Percentiles rank a stretch among this genome's conserved stretches.
These are phyloP conservation scores for Pristionchus entomophagus DNA, from an alignment of 2,888 invertebrate genomes.

Conservation along the genomic window DNA sequence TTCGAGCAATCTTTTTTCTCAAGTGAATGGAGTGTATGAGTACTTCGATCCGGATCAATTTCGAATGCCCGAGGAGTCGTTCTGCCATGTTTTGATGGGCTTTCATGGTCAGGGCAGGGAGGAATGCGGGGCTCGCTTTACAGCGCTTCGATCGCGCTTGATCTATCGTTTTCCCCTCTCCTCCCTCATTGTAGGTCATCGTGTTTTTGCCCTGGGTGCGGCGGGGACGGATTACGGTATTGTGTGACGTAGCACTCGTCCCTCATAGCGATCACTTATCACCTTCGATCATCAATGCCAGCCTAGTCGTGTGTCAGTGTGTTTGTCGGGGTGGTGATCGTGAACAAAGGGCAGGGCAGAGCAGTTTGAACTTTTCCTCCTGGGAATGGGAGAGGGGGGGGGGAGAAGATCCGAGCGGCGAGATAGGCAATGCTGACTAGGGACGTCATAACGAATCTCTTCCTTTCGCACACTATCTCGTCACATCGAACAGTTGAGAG, in stretches of 20 bases:
- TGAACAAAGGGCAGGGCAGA: slow-evolving; percentile 10
- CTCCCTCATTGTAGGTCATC: not conserved
- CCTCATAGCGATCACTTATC: not conserved
- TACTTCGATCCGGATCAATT: slow-evolving; percentile 6
- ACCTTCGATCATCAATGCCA: slow-evolving; percentile 23
- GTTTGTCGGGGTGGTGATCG: not conserved
- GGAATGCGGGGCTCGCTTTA: slow-evolving; percentile 22
- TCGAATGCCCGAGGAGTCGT: not conserved
- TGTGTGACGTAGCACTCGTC: not conserved
- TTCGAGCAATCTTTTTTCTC: too few relatives aligned
- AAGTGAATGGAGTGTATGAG: too few relatives aligned
- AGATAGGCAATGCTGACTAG: not conserved
- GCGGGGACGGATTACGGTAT: not conserved
- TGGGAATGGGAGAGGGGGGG: not conserved
- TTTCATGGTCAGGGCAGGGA: not conserved
- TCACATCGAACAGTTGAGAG: too few relatives aligned
- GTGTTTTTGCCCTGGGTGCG: not conserved
- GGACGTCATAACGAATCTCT: too few relatives aligned
- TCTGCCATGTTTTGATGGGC: slow-evolving; percentile 20
- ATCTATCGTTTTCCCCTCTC: not conserved
- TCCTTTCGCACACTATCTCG: too few relatives aligned
- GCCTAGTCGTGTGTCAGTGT: not conserved
- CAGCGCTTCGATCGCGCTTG: not conserved
- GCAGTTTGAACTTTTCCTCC: slow-evolving; percentile 26
- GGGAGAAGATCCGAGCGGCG: not conserved